Conservation (phyloP, 2,113 vertebrate species). For the Bucco capensis region DNA sequence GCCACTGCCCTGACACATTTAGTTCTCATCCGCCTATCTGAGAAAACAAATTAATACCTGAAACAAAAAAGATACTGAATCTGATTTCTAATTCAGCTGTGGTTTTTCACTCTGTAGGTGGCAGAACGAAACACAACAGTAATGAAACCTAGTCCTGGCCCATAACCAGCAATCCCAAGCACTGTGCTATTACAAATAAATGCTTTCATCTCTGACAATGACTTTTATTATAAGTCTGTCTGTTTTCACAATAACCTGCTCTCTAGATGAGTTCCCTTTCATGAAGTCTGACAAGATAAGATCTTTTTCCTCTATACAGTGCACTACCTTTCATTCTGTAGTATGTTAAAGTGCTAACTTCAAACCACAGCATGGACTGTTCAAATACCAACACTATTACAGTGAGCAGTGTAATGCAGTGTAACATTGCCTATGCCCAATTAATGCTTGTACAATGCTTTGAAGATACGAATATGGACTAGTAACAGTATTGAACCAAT, state of each 20-base stretch:
- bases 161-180: background rate
- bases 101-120: background rate
- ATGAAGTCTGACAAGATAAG: background rate
- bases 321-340: background rate
- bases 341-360: background rate
- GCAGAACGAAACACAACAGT: background rate
- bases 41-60: too few species aligned
- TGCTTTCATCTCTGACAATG: background rate
- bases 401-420: background rate
- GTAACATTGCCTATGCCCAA: background rate
- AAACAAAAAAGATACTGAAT: too few species aligned
- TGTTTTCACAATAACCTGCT: background rate
- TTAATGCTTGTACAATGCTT: background rate
- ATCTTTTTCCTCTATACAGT: background rate
- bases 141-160: background rate
- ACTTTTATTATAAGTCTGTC: background rate
- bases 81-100: background rate
- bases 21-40: too few species aligned
- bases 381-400: background rate
- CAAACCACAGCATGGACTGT: background rate
- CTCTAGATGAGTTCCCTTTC: background rate
- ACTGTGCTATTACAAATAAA: background rate
- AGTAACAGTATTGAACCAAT: background rate
- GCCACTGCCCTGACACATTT: too few species aligned
- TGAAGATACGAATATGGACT: background rate